Evolutionary conservation across 2,888 invertebrate genomes (phyloP), one percentile per base, ranked within the genome.

Genomic region (Plutella xylostella): DNA sequence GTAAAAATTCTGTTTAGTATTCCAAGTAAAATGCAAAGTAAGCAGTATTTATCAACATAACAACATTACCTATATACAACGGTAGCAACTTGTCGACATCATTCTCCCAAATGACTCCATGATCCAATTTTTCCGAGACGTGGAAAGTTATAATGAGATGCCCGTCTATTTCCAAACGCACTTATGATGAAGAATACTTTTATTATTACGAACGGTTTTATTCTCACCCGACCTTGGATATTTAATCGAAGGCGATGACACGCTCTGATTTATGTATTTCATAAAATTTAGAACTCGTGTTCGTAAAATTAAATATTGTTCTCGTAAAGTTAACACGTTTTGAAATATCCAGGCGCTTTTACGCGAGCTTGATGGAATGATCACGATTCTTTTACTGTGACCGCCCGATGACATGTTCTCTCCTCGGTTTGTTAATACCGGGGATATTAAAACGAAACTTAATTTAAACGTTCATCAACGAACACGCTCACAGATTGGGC

Each of bases 191-290:
- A n/a, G 73, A 78, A 78, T 77, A 79, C 68, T 55, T 60, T 56
- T 57, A 59, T 56, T 60, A 62, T 57, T 60, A 59, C 62, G 51
- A 59, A 55, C 63, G 53, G 63, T 68, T 57, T 65, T 63, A 63
- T 65, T 65, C 56, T 9, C 28, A 20, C 18, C 55, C 62, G 72
- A 65, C 82, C 82, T 80, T 80, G 72, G 51, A 43, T 42, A 50
- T 65, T 70, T 79, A 80, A 80, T 79, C 72, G 80, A 78, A 80
- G 69, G 78, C 77, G 82, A 70, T 80, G 80, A 82, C 78, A 80
- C 58, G 61, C 51, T 53, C 47, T 72, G 79, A 82, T 80, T 82
- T 82, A 79, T 76, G 56, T 58, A 61, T 70, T 69, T 61, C 66
- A 67, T 66, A 66, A 66, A 67, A 66, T 65, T 66, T 63, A 62